These are phyloP conservation scores for Origma solitaria DNA, from an alignment of 2,113 vertebrate genomes.

Conservation along the genomic window DNA sequence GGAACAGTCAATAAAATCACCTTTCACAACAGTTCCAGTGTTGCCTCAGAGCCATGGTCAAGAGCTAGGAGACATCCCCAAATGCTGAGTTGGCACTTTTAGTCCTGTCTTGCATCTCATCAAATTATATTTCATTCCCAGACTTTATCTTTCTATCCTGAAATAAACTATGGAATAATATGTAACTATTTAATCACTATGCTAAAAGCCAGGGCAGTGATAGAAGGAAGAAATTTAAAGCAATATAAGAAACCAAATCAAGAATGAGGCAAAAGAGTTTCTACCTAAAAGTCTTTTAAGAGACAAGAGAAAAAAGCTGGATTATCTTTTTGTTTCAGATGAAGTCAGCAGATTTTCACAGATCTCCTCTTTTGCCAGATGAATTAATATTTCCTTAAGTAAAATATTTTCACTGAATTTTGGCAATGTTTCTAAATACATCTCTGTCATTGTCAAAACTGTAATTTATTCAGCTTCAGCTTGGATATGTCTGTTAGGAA, in stretches of 20 bases:
- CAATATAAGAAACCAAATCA: neutral
- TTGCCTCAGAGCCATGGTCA: neutral
- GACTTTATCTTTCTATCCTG: neutral
- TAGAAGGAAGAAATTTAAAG: neutral
- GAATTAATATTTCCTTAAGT: neutral
- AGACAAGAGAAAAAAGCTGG: neutral
- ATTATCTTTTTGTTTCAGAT: neutral
- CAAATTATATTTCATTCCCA: neutral
- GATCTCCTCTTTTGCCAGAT: neutral
- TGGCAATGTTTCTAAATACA: neutral
- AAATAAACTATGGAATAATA: neutral
- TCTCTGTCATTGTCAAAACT: neutral
- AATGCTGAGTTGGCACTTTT: neutral
- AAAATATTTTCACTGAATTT: neutral
- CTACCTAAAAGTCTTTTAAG: neutral
- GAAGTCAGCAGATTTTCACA: neutral
- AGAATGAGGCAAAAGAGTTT: neutral
- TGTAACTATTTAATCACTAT: neutral
- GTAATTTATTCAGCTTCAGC: neutral
- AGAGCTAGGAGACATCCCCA: neutral
- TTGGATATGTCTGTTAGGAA: neutral
- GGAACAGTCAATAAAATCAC: neutral
- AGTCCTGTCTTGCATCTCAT: neutral
- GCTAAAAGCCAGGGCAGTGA: neutral
- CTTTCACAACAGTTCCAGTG: neutral